Percentiles rank a stretch among this genome's conserved stretches.
phyloP scores from a whole-genome alignment of 2,888 invertebrate species.

The Noctuana brunneofusca region DNA sequence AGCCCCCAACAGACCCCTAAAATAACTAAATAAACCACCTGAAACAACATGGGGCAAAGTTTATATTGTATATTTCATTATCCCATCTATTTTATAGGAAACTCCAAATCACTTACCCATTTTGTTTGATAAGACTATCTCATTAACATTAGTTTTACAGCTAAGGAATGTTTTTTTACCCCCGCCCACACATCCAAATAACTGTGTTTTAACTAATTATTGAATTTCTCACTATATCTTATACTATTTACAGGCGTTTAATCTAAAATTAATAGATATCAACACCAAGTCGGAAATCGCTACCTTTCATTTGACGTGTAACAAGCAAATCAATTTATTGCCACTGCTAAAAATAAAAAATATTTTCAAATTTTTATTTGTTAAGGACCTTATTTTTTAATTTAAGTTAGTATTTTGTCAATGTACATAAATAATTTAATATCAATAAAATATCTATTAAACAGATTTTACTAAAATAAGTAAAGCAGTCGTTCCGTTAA shows the following conservation, averaged over 20 bases:
- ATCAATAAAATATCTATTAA: too few species aligned
- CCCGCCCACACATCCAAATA: slow-evolving; percentile 39
- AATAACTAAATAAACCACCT: slow-evolving; percentile 98
- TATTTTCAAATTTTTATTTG: too few species aligned
- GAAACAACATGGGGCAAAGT: slow-evolving; percentile 40
- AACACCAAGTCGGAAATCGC: slow-evolving; percentile 44
- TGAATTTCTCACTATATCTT: not conserved
- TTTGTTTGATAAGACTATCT: slow-evolving; percentile 59
- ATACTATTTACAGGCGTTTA: slow-evolving; percentile 22
- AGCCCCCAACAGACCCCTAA: slow-evolving; percentile 96
- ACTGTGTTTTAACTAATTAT: slow-evolving; percentile 1
- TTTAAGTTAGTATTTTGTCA: too few species aligned
- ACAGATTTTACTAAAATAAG: too few species aligned
- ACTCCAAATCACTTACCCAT: slow-evolving; percentile 66
- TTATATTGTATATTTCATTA: slow-evolving; percentile 9
- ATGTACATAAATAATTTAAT: too few species aligned
- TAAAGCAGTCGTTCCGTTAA: too few species aligned
- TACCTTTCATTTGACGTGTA: slow-evolving; percentile 49
- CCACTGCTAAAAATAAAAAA: not conserved
- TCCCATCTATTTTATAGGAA: slow-evolving; percentile 29
- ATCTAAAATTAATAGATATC: slow-evolving; percentile 24
- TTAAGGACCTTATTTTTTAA: too few species aligned
- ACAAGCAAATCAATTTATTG: slow-evolving; percentile 32
- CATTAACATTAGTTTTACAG: slow-evolving; percentile 67
- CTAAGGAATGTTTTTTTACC: slow-evolving; percentile 51